Base-by-base conservation (phyloP, 1,140 invertebrate genomes). In the Neodiprion pinetum region DNA sequence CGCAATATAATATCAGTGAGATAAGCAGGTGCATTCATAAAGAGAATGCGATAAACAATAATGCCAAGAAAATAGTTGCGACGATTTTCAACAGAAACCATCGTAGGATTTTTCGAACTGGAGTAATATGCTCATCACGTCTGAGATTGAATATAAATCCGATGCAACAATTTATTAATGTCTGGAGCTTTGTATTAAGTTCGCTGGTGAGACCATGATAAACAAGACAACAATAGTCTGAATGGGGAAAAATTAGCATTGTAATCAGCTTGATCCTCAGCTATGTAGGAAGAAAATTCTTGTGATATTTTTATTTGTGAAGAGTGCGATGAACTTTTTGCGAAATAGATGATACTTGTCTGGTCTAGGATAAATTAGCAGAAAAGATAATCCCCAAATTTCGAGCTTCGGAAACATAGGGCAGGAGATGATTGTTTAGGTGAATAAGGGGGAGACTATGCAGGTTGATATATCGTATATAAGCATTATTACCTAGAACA, bases 301-400 rank as follows among this genome's bases (percentile, higher is more conserved):
- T 48, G 21, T 73, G 65, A 48, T 67, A 67, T 48, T 73, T 73
- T 4, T 67, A 47, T 67, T 47, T 73, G 17, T 48, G 48, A n/a
- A 73, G 72, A 7, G 40, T 73, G 49, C 12, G 21, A 17, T 73
- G 72, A 7, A 73, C 72, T 21, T 73, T 73, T 40, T 53, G 17
- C 1, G 72, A 73, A 47, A 73, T 73, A 48, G 17, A 28, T 5
- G 61, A 7, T 4, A 73, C 40, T 67, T 73, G 72, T 14, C 47
- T 48, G 2, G 47, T 67, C 72, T 66, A 73, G 8, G 72, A 28
- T 21, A 73, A n/a, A 40, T 67, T 48, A 14, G 61, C 12, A 11
- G 2, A 14, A 53, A 73, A 40, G 4, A 50, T 40, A 10, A 73
- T 48, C 12, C 72, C 72, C 10, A 73, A 48, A 17, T 67, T 67